A percentile compares a stretch with the other conserved stretches of the same genome.
These are phyloP conservation scores for Odontamblyopus lacepedii DNA, from an alignment of 2,797 vertebrate genomes.

Conservation along the genomic window DNA sequence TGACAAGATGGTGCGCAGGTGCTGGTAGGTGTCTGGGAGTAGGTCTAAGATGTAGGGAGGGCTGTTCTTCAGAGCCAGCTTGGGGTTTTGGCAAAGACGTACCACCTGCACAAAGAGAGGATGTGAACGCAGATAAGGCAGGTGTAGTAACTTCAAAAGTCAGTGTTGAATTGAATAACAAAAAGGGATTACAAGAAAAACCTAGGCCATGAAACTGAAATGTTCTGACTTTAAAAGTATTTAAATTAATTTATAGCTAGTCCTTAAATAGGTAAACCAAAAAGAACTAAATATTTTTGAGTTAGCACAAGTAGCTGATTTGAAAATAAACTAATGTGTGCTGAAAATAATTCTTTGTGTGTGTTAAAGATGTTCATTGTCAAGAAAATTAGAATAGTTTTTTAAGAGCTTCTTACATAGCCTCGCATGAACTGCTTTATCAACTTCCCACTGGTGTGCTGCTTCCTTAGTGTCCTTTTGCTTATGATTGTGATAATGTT, in stretches of 20 bases:
- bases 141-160: slow-evolving; percentile 36
- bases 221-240: no score
- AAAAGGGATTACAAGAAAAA: background rate
- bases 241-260: no score
- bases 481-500: slow-evolving; percentile 43
- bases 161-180: background rate
- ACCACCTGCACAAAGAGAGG: slow-evolving; percentile 85
- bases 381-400: background rate
- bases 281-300: no score
- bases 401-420: background rate
- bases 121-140: slow-evolving; percentile 38
- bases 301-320: no score
- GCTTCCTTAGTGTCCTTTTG: slow-evolving; percentile 16
- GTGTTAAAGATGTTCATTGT: slow-evolving; percentile 32
- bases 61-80: slow-evolving; percentile 97
- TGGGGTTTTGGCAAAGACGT: slow-evolving; percentile 95
- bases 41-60: slow-evolving; percentile 98
- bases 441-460: slow-evolving; percentile 11
- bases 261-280: no score
- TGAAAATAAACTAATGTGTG: no score
- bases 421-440: slow-evolving; percentile 17
- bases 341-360: background rate
- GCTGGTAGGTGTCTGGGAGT: slow-evolving; percentile 97
- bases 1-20: slow-evolving; percentile 92
- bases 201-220: background rate